These are phyloP conservation scores for Drosophila ezoana DNA, from an alignment of 2,888 invertebrate genomes.

Conservation along the genomic window DNA sequence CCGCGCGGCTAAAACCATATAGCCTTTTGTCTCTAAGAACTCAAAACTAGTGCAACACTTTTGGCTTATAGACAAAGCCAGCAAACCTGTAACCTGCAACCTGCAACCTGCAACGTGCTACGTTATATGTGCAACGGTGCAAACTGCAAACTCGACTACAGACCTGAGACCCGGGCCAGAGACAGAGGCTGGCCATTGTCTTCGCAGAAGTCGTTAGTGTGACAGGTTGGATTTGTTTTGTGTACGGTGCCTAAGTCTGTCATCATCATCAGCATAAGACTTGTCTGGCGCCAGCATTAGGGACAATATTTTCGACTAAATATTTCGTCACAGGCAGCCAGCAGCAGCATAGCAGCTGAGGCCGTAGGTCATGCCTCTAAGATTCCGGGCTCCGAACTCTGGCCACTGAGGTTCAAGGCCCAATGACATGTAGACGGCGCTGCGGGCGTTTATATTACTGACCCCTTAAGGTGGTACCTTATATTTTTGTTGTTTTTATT, in stretches of 20 bases:
- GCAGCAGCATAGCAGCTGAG: constrained; percentile 18
- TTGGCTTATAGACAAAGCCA: constrained; percentile 75
- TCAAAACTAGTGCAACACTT: constrained; percentile 80
- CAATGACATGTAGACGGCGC: constrained; percentile 45
- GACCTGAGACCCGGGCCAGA: constrained; percentile 2
- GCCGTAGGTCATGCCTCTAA: constrained; percentile 52
- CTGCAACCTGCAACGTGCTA: constrained; percentile 28
- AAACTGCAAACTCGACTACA: constrained; percentile 21
- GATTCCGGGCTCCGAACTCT: constrained; percentile 14
- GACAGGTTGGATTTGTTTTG: constrained; percentile 83
- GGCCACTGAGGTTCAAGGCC: constrained; percentile 49
- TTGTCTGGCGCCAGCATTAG: constrained; percentile 85
- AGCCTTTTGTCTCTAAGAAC: constrained; percentile 68
- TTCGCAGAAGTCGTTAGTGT: constrained; percentile 84
- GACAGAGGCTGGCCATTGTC: constrained; percentile 62
- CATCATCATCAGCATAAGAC: constrained; percentile 81
- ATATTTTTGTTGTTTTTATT: constrained; percentile 35
- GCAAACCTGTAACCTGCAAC: constrained; percentile 23
- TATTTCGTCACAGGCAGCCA: constrained; percentile 81
- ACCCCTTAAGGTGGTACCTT: constrained; percentile 12
- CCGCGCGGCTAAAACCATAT: constrained; percentile 52
- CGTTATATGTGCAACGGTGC: not conserved
- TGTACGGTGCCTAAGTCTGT: constrained; percentile 81
- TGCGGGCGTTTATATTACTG: constrained; percentile 77
- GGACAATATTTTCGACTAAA: constrained; percentile 80